These are phyloP conservation scores for Masticophis lateralis DNA, from an alignment of 2,797 vertebrate species.

Conservation along the genomic window DNA sequence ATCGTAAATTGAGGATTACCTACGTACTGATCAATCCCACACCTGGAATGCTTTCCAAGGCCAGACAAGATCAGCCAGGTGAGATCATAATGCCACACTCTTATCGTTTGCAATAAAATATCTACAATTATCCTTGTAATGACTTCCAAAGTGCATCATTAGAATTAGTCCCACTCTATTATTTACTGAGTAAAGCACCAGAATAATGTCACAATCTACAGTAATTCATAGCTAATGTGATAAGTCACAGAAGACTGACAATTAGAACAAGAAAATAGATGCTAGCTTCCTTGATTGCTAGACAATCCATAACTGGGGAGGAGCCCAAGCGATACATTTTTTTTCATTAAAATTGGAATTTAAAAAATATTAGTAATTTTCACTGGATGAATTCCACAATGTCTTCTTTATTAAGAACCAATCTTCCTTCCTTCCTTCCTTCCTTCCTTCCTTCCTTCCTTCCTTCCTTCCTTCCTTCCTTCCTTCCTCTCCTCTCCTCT, in stretches of 20 bases:
- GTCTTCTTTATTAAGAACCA: neutral
- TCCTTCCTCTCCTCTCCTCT: no score
- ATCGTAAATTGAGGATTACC: neutral
- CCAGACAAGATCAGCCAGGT: neutral
- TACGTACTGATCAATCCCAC: neutral
- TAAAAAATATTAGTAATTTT: neutral
- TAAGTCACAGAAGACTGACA: neutral
- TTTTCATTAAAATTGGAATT: neutral
- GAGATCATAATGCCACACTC: neutral
- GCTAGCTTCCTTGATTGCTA: neutral
- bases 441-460: fast-evolving
- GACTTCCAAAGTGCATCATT: neutral
- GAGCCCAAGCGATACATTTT: neutral
- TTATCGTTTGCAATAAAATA: neutral
- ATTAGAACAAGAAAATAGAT: neutral
- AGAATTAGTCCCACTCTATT: neutral
- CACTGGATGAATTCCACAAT: neutral
- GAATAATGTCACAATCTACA: neutral
- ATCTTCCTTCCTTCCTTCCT: no score
- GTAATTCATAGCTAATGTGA: neutral
- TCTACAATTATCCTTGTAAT: neutral
- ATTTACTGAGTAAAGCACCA: neutral
- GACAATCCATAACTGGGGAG: neutral
- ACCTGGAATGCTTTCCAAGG: neutral
- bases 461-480: no score